Evolutionary conservation across 1,140 invertebrate species (phyloP), one percentile per base, ranked within the genome.

Genomic region (Chironomus tepperi): DNA sequence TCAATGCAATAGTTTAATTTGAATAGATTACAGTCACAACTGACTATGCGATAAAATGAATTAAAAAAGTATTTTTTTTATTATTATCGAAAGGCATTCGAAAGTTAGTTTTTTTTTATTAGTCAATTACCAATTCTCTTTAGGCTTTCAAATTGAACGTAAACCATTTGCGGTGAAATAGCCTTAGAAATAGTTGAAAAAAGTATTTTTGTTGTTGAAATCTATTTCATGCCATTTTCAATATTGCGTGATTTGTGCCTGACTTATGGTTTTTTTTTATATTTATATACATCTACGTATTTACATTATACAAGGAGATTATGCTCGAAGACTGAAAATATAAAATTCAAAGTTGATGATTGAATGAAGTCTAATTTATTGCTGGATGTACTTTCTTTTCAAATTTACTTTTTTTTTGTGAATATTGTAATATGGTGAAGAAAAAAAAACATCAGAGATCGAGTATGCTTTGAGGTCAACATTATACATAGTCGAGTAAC

Each of bases 11-110:
- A 34, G 24, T 34, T 34, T 34, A 34, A 57, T 57, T 57, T 57
- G 47, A 57, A 57, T 57, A 57, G 47, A 57, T 57, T 57, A 57
- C 47, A 57, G 47, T 57, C 47, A 57, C 47, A 57, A 57, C n/a
- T 57, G 15, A 57, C 0, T n/a, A n/a, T n/a, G 1, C 47, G 24
- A 34, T 34, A 34, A 34, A 34, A 34, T 2, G 24, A 34, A 2
- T 34, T n/a, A n/a, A n/a, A n/a, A n/a, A n/a, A n/a, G n/a, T n/a
- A n/a, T n/a, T n/a, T n/a, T n/a, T n/a, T n/a, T n/a, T n/a, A 2
- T 34, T 34, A 2, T 34, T 34, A 34, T 57, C 47, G 47, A 12
- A n/a, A 57, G 47, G 12, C 10, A 57, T 57, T n/a, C 12, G 12
- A 57, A 57, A 57, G 47, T n/a, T 57, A 15, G 2, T 47, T n/a